Conservation (phyloP, 2,888 invertebrate genomes). For the Lasioglossum morio region DNA sequence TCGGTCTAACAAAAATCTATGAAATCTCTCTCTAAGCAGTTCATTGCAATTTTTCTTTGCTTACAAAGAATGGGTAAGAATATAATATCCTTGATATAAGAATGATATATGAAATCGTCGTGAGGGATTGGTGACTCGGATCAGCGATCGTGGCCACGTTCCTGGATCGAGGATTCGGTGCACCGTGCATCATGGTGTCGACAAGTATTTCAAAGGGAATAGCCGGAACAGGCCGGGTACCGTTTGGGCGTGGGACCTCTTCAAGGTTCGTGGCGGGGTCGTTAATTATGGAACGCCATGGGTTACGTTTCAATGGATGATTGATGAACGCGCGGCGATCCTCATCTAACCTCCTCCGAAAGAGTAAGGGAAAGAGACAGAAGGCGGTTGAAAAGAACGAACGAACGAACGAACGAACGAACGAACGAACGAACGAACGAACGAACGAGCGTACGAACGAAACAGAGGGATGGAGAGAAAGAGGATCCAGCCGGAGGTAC, state of each 20-base stretch:
- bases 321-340: conserved; percentile 79
- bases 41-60: background rate
- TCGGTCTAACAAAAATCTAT: background rate
- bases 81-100: background rate
- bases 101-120: background rate
- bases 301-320: conserved; percentile 83
- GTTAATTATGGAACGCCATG: conserved; percentile 82
- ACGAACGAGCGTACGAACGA: conserved; percentile 25
- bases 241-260: conserved; percentile 78
- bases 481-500: conserved; percentile 68
- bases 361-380: conserved; percentile 44
- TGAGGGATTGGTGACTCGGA: background rate
- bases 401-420: conserved; percentile 29
- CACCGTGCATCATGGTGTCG: conserved; percentile 54
- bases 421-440: conserved; percentile 39
- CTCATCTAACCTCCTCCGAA: conserved; percentile 73
- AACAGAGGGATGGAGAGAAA: conserved; percentile 56
- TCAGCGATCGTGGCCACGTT: background rate
- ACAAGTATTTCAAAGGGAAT: conserved; percentile 49
- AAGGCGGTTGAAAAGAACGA: conserved; percentile 43
- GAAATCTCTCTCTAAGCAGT: background rate
- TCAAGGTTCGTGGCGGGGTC: conserved; percentile 75
- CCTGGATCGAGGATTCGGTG: conserved; percentile 32
- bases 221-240: conserved; percentile 55
- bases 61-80: background rate